phyloP scores from a whole-genome alignment of 2,797 vertebrate species.

The Bothrops alternatus region DNA sequence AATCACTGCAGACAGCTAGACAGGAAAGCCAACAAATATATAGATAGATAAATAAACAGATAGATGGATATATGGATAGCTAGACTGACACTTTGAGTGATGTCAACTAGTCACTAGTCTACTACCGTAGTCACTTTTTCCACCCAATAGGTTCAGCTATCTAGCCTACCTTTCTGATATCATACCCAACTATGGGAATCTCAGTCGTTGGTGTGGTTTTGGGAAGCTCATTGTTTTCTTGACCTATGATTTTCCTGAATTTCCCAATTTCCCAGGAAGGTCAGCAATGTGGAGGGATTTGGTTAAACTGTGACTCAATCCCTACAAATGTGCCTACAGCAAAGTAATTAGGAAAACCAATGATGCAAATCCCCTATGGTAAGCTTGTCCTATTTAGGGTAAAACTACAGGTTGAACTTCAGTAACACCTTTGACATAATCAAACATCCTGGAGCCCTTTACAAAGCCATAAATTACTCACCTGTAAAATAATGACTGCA shows the following conservation, averaged over 20 bases:
- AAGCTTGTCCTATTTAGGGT: slow-evolving; percentile 64
- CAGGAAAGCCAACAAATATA: neutral
- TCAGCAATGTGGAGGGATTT: slow-evolving; percentile 41
- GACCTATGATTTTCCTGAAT: neutral
- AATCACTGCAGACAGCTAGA: neutral
- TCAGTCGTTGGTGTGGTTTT: neutral
- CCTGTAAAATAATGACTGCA: slow-evolving; percentile 65
- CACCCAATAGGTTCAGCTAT: neutral
- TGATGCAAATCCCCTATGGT: slow-evolving; percentile 61
- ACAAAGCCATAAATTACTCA: slow-evolving; percentile 69
- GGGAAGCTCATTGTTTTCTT: slow-evolving; percentile 1
- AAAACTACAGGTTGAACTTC: slow-evolving; percentile 67
- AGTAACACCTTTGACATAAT: slow-evolving; percentile 70
- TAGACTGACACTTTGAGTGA: neutral
- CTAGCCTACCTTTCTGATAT: neutral
- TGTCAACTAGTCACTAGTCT: no score
- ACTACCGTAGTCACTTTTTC: neutral
- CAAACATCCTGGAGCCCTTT: slow-evolving; percentile 64
- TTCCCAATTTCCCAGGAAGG: slow-evolving; percentile 21
- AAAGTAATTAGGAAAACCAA: slow-evolving; percentile 64
- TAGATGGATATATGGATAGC: neutral
- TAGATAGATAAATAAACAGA: neutral
- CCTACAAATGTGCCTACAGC: slow-evolving; percentile 33
- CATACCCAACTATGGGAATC: neutral
- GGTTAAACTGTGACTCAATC: slow-evolving; percentile 19